Base-by-base conservation (phyloP, 2,888 invertebrate genomes). In the Leucozona laternaria region DNA sequence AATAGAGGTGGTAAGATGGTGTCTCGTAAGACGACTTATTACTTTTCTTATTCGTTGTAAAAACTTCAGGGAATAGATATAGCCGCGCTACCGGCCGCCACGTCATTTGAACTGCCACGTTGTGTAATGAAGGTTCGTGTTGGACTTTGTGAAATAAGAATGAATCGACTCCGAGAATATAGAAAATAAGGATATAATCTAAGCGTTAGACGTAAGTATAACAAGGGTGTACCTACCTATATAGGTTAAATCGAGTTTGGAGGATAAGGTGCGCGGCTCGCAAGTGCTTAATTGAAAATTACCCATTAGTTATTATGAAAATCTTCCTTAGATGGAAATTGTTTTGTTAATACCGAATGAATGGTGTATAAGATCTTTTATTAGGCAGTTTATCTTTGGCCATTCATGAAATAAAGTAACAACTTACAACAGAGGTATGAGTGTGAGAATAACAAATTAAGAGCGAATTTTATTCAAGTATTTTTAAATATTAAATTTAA, bases 281-380 rank as follows among this genome's bases (percentile, higher is more conserved):
- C 77, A 34, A 68, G 81, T 68, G 60, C 81, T 81, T 81, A 81
- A 85, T 85, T 73, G 85, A 81, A 85, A 85, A 85, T 85, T 81
- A 64, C 72, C 77, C 81, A 81, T 85, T 85, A 77, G 72, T 73
- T 80, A 60, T 72, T 85, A 72, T 85, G 85, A 85, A 78, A 77
- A 73, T 77, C 55, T 50, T 31, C 31, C 20, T 68, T 60, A 45
- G 11, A 76, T 77, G 77, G 40, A 77, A 85, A 76, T 85, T 80
- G 76, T 81, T 60, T 85, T 80, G 77, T 79, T 84, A 84, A 79
- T 84, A 76, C 64, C 20, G n/a, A 66, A 76, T 62, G 75, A 40
- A 70, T 28, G 71, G 40, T 22, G 43, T n/a, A 25, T 55, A 79
- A 64, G 28, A 58, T 58, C 58, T 50, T 66, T 72, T 77, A 71